Conservation (phyloP, 2,888 invertebrate species). For the Thymelicus acteon region DNA sequence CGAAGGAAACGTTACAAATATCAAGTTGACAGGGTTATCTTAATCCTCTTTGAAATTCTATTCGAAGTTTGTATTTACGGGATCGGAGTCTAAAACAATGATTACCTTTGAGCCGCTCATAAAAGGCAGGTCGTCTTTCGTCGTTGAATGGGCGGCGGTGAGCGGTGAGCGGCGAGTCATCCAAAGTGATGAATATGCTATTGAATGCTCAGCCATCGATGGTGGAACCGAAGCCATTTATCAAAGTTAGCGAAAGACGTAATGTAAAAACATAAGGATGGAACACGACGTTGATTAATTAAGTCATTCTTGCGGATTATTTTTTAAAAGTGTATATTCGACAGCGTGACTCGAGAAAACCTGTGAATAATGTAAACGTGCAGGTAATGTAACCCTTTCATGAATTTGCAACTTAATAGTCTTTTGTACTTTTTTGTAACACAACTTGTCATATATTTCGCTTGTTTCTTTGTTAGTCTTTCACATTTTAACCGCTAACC, state of each 20-base stretch:
- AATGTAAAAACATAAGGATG: slow-evolving; percentile 19
- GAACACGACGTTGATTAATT: slow-evolving; percentile 25
- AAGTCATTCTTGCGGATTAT: slow-evolving; percentile 8
- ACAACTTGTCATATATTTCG: no score
- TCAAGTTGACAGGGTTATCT: neutral
- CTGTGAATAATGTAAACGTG: neutral
- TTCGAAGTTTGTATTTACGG: neutral
- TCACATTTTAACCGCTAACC: no score
- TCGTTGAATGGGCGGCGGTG: neutral
- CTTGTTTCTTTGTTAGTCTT: no score
- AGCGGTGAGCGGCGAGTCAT: neutral
- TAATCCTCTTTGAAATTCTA: neutral
- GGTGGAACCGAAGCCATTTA: slow-evolving; percentile 14
- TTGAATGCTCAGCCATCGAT: slow-evolving; percentile 12
- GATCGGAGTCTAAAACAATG: neutral
- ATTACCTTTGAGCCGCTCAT: neutral
- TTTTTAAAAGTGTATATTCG: slow-evolving; percentile 13
- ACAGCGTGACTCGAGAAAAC: neutral
- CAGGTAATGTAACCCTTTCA: neutral
- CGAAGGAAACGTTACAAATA: no score
- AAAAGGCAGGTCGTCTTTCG: slow-evolving; percentile 2
- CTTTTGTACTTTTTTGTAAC: no score
- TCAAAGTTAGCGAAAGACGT: slow-evolving; percentile 22
- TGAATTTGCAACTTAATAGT: neutral
- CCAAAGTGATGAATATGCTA: slow-evolving; percentile 17